These are phyloP conservation scores for Coilia nasus DNA, from an alignment of 2,797 vertebrate genomes.

Conservation along the genomic window DNA sequence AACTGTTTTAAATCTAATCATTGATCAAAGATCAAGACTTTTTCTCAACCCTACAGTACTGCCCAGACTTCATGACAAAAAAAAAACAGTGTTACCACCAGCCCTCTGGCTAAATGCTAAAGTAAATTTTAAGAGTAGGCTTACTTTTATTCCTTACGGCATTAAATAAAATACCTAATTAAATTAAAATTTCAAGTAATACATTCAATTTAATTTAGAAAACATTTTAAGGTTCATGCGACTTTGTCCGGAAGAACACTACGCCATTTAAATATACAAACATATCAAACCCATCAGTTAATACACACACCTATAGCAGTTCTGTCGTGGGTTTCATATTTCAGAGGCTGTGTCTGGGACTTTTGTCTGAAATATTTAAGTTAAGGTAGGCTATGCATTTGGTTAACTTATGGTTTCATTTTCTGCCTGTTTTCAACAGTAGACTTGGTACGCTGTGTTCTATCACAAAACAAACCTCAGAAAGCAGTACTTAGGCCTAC, in stretches of 20 bases:
- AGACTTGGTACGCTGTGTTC: neutral
- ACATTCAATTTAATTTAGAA: too few species aligned
- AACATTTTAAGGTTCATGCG: too few species aligned
- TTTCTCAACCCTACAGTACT: neutral
- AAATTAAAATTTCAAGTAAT: too few species aligned
- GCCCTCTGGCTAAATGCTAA: too few species aligned
- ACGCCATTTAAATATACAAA: too few species aligned
- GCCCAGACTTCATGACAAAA: too few species aligned
- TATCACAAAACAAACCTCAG: neutral
- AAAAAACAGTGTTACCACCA: too few species aligned
- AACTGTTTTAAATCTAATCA: neutral
- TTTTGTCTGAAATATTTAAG: neutral
- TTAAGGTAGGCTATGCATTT: neutral
- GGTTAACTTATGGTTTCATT: neutral
- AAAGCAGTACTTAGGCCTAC: neutral
- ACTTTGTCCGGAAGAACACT: too few species aligned
- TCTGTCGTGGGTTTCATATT: neutral
- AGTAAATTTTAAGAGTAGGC: too few species aligned
- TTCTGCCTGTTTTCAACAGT: neutral
- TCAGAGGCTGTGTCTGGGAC: neutral
- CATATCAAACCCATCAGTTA: too few species aligned
- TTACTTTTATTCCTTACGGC: too few species aligned
- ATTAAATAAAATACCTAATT: too few species aligned
- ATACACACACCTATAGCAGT: neutral
- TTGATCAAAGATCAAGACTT: neutral